A percentile compares a stretch with the other conserved stretches of the same genome.
Conservation (phyloP, 2,113 vertebrate genomes). For the Chionis minor region DNA sequence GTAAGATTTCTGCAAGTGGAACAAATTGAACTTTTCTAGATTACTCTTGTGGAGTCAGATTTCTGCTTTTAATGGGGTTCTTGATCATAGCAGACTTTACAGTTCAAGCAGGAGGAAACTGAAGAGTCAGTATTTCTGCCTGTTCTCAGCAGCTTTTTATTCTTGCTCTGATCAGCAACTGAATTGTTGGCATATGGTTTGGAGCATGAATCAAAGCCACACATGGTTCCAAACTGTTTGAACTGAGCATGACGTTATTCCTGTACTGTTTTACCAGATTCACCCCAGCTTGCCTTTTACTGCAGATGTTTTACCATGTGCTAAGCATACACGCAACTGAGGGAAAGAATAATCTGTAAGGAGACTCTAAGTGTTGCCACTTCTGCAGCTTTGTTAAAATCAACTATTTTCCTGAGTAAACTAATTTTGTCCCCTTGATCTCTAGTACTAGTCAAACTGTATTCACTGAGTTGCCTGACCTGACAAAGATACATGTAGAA, state of each 20-base stretch:
- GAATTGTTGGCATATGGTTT: not conserved
- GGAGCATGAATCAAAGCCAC: not conserved
- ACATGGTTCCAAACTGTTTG: not conserved
- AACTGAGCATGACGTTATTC: not conserved
- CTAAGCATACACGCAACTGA: not conserved
- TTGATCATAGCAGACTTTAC: not conserved
- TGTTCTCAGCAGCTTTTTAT: conserved; percentile 24
- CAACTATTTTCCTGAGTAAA: not conserved
- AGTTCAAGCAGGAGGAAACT: not conserved
- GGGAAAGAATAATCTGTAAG: not conserved
- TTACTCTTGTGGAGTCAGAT: not conserved
- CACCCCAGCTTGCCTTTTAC: not conserved
- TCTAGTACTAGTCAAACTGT: not conserved
- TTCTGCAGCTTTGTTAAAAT: not conserved
- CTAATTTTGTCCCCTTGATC: not conserved
- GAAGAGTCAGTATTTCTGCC: not conserved
- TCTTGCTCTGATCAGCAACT: not conserved
- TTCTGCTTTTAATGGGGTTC: not conserved
- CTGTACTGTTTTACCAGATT: not conserved
- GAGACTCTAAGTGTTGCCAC: not conserved
- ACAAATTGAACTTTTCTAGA: not conserved
- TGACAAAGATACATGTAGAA: not conserved
- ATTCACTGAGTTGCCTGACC: not conserved
- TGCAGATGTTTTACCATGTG: not conserved
- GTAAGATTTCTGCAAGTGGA: not conserved